phyloP scores from a whole-genome alignment of 2,888 invertebrate species.

The Halictus ligatus region DNA sequence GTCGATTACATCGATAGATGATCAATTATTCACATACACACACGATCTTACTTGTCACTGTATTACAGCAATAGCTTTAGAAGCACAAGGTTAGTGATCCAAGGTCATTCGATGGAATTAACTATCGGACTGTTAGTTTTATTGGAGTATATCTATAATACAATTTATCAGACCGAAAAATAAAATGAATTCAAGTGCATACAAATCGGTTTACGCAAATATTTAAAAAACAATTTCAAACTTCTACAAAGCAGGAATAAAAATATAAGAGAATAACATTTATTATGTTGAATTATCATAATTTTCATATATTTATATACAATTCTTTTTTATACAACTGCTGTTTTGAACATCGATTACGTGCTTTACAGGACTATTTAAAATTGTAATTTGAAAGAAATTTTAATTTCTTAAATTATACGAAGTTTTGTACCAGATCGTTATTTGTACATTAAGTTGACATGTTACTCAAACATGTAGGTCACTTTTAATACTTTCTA shows the following conservation, averaged over 20 bases:
- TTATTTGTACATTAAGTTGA: slow-evolving; percentile 64
- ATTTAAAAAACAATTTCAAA: neutral
- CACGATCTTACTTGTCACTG: slow-evolving; percentile 67
- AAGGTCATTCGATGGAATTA: slow-evolving; percentile 36
- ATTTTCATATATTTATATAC: slow-evolving; percentile 54
- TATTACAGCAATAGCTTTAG: slow-evolving; percentile 51
- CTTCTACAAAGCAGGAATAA: neutral
- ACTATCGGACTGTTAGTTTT: slow-evolving; percentile 21
- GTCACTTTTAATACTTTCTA: slow-evolving; percentile 42
- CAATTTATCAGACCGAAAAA: neutral
- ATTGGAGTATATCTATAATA: neutral
- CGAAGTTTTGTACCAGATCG: slow-evolving; percentile 63
- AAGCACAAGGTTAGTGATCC: slow-evolving; percentile 42
- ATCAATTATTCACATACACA: slow-evolving; percentile 79
- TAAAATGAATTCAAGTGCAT: neutral
- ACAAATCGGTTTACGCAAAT: neutral
- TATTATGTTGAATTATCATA: slow-evolving; percentile 12
- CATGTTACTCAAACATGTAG: slow-evolving; percentile 54
- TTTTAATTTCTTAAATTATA: slow-evolving; percentile 51
- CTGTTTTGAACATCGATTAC: slow-evolving; percentile 36
- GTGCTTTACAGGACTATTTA: slow-evolving; percentile 37
- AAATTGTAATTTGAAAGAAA: slow-evolving; percentile 51
- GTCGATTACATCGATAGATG: slow-evolving; percentile 75
- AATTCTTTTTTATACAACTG: slow-evolving; percentile 46
- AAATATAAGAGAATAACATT: slow-evolving; percentile 27